These are phyloP conservation scores for Falco cherrug DNA, from an alignment of 2,797 vertebrate species.

Conservation along the genomic window DNA sequence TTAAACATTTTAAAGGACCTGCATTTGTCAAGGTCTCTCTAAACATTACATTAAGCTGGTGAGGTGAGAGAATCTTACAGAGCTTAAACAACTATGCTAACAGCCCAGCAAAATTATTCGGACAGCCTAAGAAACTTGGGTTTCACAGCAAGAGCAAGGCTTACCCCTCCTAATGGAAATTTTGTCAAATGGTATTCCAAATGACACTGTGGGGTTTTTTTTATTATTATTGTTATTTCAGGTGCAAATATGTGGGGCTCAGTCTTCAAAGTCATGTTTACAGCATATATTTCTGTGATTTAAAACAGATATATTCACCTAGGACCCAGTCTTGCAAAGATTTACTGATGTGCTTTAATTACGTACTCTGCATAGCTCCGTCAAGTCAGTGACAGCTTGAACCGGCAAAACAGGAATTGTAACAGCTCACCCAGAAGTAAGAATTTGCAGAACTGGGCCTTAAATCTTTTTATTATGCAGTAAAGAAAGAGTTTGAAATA, in stretches of 20 bases:
- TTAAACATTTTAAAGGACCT: constrained; percentile 46
- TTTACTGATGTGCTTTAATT: background rate
- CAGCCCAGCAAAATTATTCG: background rate
- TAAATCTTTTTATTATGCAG: background rate
- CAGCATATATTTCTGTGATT: background rate
- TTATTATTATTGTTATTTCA: background rate
- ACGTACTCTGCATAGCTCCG: fast-evolving
- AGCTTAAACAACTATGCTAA: background rate
- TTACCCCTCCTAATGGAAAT: background rate
- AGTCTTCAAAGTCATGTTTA: background rate
- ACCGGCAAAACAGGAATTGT: background rate
- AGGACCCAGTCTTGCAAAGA: background rate
- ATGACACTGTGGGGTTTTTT: background rate
- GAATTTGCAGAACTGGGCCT: background rate
- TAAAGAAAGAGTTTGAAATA: background rate
- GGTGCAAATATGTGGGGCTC: background rate
- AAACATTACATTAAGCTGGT: background rate
- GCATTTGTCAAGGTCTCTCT: constrained; percentile 7
- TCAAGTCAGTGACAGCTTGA: background rate
- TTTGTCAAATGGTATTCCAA: background rate
- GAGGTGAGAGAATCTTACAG: background rate
- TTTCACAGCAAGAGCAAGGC: background rate
- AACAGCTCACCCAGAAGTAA: background rate
- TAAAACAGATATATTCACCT: background rate
- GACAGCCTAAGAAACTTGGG: background rate